Evolutionary conservation across 1,140 invertebrate species (phyloP), one percentile per base, ranked within the genome.

Genomic region (Drosophila lacertosa): DNA sequence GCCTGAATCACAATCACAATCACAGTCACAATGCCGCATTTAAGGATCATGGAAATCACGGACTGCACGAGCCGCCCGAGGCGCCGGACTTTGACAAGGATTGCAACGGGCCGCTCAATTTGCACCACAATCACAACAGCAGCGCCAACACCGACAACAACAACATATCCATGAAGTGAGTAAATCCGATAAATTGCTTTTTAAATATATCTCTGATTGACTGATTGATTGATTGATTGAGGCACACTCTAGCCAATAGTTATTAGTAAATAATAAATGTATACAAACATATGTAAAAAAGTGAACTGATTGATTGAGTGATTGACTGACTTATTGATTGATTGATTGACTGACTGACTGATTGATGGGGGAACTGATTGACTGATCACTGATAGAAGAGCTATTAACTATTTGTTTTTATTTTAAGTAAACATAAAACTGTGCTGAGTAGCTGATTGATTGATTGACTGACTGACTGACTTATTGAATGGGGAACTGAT

Each of bases 141-240:
- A 57, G 60, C 62, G 78, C 22, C 47, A 74, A 42, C 26, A 69
- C 73, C 48, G 77, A 88, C 15, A 89, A 90, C 26, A 86, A 90
- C 45, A 86, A 90, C 55, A 77, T 90, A 73, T 88, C 89, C 57
- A 89, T 91, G 89, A 91, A 91, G 89, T 91, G 55, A 84, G 89
- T 89, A 29, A 1, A 10, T 24, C n/a, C 1, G n/a, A n/a, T n/a
- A n/a, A n/a, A n/a, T n/a, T n/a, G n/a, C n/a, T n/a, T n/a, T n/a
- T n/a, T n/a, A n/a, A n/a, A n/a, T n/a, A n/a, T n/a, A n/a, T 29
- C 7, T 29, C n/a, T 33, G 32, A 33, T n/a, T n/a, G 32, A n/a
- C 1, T 33, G 32, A 33, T 4, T n/a, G 32, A 33, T 6, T 13
- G 2, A 3, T 9, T n/a, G 6, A 29, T 7, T 40, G n/a, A 3